Conservation (phyloP, 2,113 vertebrate genomes). For the Otolemur garnettii region DNA sequence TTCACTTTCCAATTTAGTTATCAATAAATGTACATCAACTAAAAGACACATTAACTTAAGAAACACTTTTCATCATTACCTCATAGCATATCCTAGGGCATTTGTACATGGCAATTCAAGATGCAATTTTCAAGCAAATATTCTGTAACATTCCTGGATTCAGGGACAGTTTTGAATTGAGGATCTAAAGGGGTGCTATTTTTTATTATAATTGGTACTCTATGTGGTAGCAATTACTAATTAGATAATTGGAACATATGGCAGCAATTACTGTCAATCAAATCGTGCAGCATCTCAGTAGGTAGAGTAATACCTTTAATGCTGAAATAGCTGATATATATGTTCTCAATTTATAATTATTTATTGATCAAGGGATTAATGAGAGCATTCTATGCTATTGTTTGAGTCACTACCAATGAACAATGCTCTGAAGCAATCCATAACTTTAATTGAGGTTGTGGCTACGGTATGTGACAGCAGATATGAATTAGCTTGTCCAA, state of each 20-base stretch:
- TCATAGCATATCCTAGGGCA: not conserved
- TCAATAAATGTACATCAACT: not conserved
- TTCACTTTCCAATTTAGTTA: not conserved
- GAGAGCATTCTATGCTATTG: not conserved
- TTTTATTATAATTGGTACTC: conserved; percentile 20
- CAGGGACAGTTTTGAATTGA: conserved; percentile 51
- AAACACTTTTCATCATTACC: not conserved
- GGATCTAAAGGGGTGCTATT: not conserved
- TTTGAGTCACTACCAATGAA: conserved; percentile 15
- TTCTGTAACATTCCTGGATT: not conserved
- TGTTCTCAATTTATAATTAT: not conserved
- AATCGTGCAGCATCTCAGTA: conserved; percentile 35
- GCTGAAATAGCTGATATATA: not conserved
- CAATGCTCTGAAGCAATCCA: conserved; percentile 56
- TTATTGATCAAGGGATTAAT: conserved; percentile 54
- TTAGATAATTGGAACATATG: conserved; percentile 70
- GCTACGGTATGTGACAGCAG: conserved; percentile 50
- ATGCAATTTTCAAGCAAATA: not conserved
- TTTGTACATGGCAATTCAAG: not conserved
- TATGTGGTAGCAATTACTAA: conserved; percentile 65
- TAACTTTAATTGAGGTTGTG: conserved; percentile 63
- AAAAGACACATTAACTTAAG: not conserved
- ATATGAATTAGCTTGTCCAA: conserved; percentile 64
- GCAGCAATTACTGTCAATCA: conserved; percentile 76
- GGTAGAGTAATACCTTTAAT: conserved; percentile 9